These are phyloP conservation scores for Calypte anna DNA, from an alignment of 2,113 vertebrate species.

Conservation along the genomic window DNA sequence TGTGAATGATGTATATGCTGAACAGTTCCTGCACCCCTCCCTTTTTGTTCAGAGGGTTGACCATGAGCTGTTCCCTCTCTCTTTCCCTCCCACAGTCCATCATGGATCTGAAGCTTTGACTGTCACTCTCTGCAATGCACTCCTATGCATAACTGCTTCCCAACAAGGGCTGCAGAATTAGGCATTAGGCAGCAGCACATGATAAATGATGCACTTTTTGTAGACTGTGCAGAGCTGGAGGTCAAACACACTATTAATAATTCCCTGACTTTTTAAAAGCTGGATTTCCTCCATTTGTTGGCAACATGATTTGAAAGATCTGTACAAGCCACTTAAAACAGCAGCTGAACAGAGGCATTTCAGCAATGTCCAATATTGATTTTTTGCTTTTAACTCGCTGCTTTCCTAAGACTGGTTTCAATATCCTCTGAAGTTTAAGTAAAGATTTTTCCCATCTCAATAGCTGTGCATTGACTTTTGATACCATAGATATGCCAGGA, in stretches of 20 bases:
- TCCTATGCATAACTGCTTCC: background rate
- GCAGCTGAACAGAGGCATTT: slow-evolving; percentile 44
- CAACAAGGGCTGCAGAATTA: slow-evolving; percentile 4
- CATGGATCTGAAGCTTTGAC: background rate
- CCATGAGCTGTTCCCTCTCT: background rate
- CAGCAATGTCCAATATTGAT: slow-evolving; percentile 48
- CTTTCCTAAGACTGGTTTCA: slow-evolving; percentile 47
- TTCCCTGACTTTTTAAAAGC: slow-evolving; percentile 60
- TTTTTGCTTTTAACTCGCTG: slow-evolving; percentile 8
- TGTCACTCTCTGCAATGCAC: background rate
- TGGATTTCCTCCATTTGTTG: slow-evolving; percentile 53
- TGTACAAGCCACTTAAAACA: slow-evolving; percentile 51
- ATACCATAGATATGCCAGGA: background rate
- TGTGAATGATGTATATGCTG: slow-evolving; percentile 7
- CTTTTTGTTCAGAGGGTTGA: background rate
- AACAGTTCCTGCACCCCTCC: background rate
- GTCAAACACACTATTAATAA: slow-evolving; percentile 70
- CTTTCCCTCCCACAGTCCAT: background rate
- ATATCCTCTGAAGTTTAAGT: slow-evolving; percentile 52
- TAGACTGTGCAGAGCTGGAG: slow-evolving; percentile 32
- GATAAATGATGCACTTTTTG: slow-evolving; percentile 48
- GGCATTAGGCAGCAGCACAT: slow-evolving; percentile 4
- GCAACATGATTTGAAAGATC: slow-evolving; percentile 54
- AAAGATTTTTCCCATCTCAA: slow-evolving; percentile 18
- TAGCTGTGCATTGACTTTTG: background rate